Evolutionary conservation across 2,113 vertebrate species (phyloP).

Genomic region (Eulemur macaco): DNA sequence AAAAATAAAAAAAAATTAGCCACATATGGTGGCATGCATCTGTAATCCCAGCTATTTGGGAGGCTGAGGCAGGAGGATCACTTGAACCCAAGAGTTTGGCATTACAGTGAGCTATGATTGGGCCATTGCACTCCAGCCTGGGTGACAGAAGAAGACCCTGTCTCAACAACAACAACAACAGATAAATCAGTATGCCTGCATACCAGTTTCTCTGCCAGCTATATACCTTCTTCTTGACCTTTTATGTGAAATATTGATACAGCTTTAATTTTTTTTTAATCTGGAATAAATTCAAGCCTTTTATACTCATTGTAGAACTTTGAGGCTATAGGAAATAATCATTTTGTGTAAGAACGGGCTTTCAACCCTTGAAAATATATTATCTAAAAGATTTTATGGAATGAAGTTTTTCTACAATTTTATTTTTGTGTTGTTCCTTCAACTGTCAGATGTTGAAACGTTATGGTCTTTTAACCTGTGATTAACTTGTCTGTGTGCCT

Average conservation of each 20-base stretch:
- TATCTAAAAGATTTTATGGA: not conserved
- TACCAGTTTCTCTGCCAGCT: not conserved
- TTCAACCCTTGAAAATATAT: not conserved
- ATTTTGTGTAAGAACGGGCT: not conserved
- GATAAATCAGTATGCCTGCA: not conserved
- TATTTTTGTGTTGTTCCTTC: not conserved
- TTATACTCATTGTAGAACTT: not conserved
- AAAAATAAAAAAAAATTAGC: not conserved
- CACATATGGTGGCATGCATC: not conserved
- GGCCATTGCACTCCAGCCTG: not conserved
- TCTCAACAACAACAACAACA: not conserved
- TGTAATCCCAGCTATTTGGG: not conserved
- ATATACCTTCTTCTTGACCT: not conserved
- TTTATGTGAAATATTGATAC: not conserved
- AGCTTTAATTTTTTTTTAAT: not conserved
- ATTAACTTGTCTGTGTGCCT: fast-evolving
- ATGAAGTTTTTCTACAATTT: not conserved
- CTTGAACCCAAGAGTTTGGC: not conserved
- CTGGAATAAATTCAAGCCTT: not conserved
- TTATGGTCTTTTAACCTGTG: not conserved
- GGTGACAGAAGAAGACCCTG: not conserved
- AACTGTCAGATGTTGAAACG: not conserved
- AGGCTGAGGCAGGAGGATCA: not conserved
- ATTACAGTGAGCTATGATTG: not conserved
- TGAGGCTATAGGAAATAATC: not conserved